These are phyloP conservation scores for Phenganax subtilis DNA, from an alignment of 92 coral and sea anemone species.

Conservation along the genomic window DNA sequence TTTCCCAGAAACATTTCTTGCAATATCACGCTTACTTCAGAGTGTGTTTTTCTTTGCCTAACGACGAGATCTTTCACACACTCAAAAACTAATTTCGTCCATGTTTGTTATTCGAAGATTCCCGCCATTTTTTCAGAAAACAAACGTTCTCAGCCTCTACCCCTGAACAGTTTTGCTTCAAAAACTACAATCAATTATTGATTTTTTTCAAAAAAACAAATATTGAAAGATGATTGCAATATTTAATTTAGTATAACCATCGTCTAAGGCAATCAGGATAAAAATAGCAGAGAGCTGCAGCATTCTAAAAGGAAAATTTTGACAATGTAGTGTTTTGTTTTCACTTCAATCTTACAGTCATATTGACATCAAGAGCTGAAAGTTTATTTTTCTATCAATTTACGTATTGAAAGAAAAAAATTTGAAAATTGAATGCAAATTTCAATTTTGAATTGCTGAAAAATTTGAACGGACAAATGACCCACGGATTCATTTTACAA, in stretches of 20 bases:
- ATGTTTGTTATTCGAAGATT: neutral
- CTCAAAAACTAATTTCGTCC: neutral
- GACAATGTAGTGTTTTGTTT: too few species aligned
- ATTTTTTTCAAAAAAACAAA: neutral
- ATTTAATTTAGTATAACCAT: neutral
- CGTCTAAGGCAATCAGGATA: too few species aligned
- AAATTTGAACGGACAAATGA: too few species aligned
- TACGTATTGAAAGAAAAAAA: too few species aligned
- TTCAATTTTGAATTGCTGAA: too few species aligned
- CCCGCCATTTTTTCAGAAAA: neutral
- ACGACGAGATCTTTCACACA: constrained; percentile 10
- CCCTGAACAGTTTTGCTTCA: constrained; percentile 4
- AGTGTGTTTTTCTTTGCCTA: constrained; percentile 24
- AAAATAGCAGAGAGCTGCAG: too few species aligned
- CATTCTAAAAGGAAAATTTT: too few species aligned
- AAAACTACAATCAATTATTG: neutral
- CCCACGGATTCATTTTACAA: too few species aligned
- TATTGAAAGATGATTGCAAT: constrained; percentile 1
- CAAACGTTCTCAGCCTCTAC: neutral
- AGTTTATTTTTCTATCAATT: too few species aligned
- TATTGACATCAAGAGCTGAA: too few species aligned
- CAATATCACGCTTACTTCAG: constrained; percentile 6
- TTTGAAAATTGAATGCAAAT: too few species aligned
- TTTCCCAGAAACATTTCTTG: constrained; percentile 11
- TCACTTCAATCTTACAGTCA: too few species aligned